These are phyloP conservation scores for Eulithis prunata DNA, from an alignment of 2,888 invertebrate species.

Conservation along the genomic window DNA sequence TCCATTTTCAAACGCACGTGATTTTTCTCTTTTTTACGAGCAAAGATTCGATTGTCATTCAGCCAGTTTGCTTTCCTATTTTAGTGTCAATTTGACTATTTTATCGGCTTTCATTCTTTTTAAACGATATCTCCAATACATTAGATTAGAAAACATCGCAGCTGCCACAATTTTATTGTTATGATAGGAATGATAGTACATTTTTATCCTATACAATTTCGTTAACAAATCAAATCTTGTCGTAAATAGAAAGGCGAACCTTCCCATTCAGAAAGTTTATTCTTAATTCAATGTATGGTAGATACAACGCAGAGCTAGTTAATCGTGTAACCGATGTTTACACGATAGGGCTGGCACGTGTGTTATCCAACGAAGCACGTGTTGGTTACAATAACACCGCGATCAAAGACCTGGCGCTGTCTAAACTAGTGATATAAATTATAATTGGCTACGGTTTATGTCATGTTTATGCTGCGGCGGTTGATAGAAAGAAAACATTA, in stretches of 20 bases:
- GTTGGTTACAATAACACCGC: conserved; percentile 69
- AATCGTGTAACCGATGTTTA: conserved; percentile 58
- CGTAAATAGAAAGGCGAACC: neutral
- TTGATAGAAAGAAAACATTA: conserved; percentile 11
- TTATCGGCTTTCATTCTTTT: neutral
- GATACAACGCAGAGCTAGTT: conserved; percentile 33
- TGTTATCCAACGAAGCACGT: conserved; percentile 54
- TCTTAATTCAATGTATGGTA: conserved; percentile 23
- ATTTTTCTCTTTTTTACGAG: conserved; percentile 34
- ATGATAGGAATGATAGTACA: neutral
- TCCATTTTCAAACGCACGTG: conserved; percentile 55
- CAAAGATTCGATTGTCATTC: conserved; percentile 25
- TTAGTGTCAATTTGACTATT: conserved; percentile 7
- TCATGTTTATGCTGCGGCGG: conserved; percentile 20
- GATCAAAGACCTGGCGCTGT: conserved; percentile 69
- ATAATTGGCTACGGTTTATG: conserved; percentile 44
- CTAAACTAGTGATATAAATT: conserved; percentile 48
- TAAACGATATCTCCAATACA: neutral
- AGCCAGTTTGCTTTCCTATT: conserved; percentile 23
- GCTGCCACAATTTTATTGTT: conserved; percentile 3
- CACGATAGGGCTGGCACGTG: conserved; percentile 56
- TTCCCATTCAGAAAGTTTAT: conserved; percentile 17
- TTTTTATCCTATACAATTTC: neutral
- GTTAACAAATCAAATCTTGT: neutral
- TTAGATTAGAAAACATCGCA: neutral